These are phyloP conservation scores for Mylabris phalerata DNA, from an alignment of 1,140 invertebrate genomes.

Conservation along the genomic window DNA sequence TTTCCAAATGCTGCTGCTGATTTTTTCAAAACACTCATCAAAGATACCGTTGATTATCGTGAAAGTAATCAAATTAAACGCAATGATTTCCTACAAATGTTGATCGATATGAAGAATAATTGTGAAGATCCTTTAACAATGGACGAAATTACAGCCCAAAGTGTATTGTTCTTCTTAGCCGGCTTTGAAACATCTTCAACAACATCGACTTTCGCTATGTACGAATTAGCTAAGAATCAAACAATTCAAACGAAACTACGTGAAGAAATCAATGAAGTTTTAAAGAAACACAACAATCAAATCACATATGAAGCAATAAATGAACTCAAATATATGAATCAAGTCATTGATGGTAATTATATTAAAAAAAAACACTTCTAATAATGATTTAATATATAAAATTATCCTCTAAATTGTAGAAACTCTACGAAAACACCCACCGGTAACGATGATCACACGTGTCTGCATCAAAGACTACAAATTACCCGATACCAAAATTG, in stretches of 20 bases:
- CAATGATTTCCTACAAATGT: constrained; percentile 49
- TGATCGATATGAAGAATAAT: constrained; percentile 41
- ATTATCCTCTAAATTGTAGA: background rate
- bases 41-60: constrained; percentile 43
- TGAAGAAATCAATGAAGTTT: constrained; percentile 43
- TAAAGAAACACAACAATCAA: constrained; percentile 44
- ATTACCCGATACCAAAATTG: constrained; percentile 39
- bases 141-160: constrained; percentile 31
- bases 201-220: constrained; percentile 45
- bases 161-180: constrained; percentile 41
- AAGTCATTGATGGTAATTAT: constrained; percentile 44
- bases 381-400: background rate
- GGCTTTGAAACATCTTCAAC: constrained; percentile 49
- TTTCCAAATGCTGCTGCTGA: constrained; percentile 29
- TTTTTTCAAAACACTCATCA: constrained; percentile 44
- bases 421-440: constrained; percentile 14
- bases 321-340: constrained; percentile 51
- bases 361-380: no score
- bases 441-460: constrained; percentile 37
- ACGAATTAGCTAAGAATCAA: constrained; percentile 44
- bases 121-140: background rate
- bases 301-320: constrained; percentile 52
- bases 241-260: constrained; percentile 45
- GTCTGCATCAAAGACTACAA: constrained; percentile 41
- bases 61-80: constrained; percentile 40